Evolutionary conservation across 2,888 invertebrate species (phyloP).

Genomic region (Agriopis marginaria): DNA sequence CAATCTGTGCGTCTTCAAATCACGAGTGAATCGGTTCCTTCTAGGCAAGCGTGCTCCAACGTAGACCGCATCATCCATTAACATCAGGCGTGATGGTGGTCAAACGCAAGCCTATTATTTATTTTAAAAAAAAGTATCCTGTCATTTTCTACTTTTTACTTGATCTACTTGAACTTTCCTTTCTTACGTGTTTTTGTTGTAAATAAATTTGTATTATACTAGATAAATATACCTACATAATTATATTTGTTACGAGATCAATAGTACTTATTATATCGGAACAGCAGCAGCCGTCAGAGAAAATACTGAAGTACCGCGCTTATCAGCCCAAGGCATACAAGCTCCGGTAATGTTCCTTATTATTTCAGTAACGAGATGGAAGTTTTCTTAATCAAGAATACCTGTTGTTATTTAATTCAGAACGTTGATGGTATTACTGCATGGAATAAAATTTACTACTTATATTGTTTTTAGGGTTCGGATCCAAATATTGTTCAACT

Average conservation of each 20-base stretch:
- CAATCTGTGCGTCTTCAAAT: no score
- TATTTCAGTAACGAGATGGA: constrained; percentile 33
- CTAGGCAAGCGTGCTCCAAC: no score
- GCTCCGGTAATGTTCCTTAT: constrained; percentile 34
- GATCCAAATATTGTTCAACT: no score
- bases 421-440: not conserved
- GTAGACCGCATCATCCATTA: no score
- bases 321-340: constrained; percentile 42
- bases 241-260: not conserved
- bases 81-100: no score
- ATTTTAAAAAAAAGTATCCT: no score
- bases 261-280: not conserved
- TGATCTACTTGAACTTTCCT: no score
- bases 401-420: constrained; percentile 2
- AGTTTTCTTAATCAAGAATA: constrained; percentile 15
- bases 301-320: constrained; percentile 27
- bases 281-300: constrained; percentile 13
- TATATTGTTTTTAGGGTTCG: not conserved
- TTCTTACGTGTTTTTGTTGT: no score
- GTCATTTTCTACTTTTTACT: no score
- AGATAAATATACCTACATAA: not conserved
- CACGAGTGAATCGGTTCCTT: no score
- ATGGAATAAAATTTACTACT: not conserved
- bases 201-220: no score
- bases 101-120: no score